Base-by-base conservation (phyloP, 2,113 vertebrate genomes). In the Misgurnus anguillicaudatus region DNA sequence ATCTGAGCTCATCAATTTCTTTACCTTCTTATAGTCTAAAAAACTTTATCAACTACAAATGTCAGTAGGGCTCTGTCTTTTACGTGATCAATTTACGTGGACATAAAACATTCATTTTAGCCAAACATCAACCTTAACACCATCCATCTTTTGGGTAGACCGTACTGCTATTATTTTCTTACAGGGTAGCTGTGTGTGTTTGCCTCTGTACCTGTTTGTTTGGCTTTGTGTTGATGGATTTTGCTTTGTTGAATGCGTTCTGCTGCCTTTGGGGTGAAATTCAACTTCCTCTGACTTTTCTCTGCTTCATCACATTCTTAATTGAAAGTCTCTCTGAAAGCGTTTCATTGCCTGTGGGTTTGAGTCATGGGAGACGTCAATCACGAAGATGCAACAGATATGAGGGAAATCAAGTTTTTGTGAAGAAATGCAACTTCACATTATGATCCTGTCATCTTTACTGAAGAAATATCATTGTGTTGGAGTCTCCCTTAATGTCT, bases 41-140 rank as follows among this genome's bases (percentile, higher is more conserved):
- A 31, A 31, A 31, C 24, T 1, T 31, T 31, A 31, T 31, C 3
- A 31, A 1, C 24, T 2, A 31, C 24, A 31, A 31, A 31, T 31
- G 24, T 31, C 24, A 31, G 24, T 31, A 31, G 24, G 24, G 24
- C 24, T 31, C 13, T 10, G 9, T 48, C n/a, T n/a, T n/a, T n/a
- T n/a, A 48, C 9, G 9, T 48, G 9, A 13, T 48, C 47, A 48
- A 48, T 11, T 48, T 13, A 48, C 10, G n/a, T n/a, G n/a, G 47
- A 48, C 10, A 11, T 47, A 3, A 13, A 47, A 47, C 9, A 10
- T 9, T 47, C 80, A 82, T 67, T 63, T 51, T 86, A 85, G 71
- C 24, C 24, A 31, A 31, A 86, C 83, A 85, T 83, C 80, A 71
- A 73, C 83, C 9, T 48, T 10, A 48, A 48, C 11, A 48, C 47